Conservation (phyloP, 1,140 invertebrate genomes). For the Dermatophagoides farinae region DNA sequence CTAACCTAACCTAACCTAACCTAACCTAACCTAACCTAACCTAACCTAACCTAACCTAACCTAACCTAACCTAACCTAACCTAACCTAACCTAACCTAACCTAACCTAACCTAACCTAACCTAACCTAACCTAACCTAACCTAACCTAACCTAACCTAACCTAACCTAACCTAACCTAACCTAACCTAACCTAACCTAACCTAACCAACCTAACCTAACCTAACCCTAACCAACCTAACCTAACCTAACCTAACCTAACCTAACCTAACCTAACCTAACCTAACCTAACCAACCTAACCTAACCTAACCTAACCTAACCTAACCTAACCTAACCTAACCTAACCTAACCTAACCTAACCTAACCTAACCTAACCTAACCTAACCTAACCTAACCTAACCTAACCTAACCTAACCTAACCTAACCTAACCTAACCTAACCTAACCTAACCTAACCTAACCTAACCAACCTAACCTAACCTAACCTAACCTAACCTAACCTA, state of each 20-base stretch:
- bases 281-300: constrained; percentile 17
- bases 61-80: constrained; percentile 2
- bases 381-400: background rate
- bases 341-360: constrained; percentile 19
- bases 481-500: constrained; percentile 19
- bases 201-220: constrained; percentile 21
- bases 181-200: background rate
- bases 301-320: constrained; percentile 15
- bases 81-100: constrained; percentile 12
- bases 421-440: constrained; percentile 4
- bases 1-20: constrained; percentile 10
- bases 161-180: constrained; percentile 11
- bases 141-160: constrained; percentile 12
- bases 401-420: constrained; percentile 11
- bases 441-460: constrained; percentile 13
- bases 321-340: constrained; percentile 9
- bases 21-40: background rate
- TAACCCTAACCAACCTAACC: constrained; percentile 7
- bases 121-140: constrained; percentile 12
- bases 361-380: constrained; percentile 17
- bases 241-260: constrained; percentile 22
- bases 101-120: constrained; percentile 12
- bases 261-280: constrained; percentile 19
- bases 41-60: background rate
- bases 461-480: constrained; percentile 17